Base-by-base conservation (phyloP, 2,888 invertebrate species). In the Ophonus ardosiacus region DNA sequence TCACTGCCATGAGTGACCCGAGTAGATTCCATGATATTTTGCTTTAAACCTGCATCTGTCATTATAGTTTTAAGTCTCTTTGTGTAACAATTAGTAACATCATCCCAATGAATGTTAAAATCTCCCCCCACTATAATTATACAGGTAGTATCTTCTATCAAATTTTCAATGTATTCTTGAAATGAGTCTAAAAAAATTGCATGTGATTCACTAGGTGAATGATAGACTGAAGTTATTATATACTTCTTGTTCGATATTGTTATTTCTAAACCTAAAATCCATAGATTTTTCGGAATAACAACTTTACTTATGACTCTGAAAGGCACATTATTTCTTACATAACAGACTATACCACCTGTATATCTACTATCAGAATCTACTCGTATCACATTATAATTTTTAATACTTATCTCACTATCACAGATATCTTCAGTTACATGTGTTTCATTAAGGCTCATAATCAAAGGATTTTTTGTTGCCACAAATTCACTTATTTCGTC, bases 361-460 rank as follows among this genome's bases (percentile, higher is more conserved):
- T n/a, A 17, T 17, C 15, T 57, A 57, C 57, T 57, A 57, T 57
- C n/a, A 1, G 6, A 57, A 57, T 57, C 57, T 57, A 57, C 15
- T 6, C 57, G 0, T 17, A 57, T 17, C n/a, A 57, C 17, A 57
- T 57, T 57, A 17, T 57, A 57, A 57, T 57, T 17, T 57, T 57
- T n/a, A 57, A 57, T 57, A 57, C 17, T 17, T 15, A 57, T n/a
- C 17, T 57, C 57, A 17, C n/a, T 15, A n/a, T n/a, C 57, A 57
- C 17, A n/a, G 7, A 57, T 57, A 57, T 2, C 57, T 15, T 57
- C 57, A 15, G 57, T 57, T 57, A 57, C 57, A 17, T 57, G 57
- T n/a, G 57, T 57, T 17, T 57, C 57, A 57, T 57, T 57, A 17
- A 57, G 57, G n/a, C 57, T 57, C 57, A 57, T 57, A 6, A 57